Base-by-base conservation (phyloP, 2,888 invertebrate genomes). In the Diplolepis rosae region DNA sequence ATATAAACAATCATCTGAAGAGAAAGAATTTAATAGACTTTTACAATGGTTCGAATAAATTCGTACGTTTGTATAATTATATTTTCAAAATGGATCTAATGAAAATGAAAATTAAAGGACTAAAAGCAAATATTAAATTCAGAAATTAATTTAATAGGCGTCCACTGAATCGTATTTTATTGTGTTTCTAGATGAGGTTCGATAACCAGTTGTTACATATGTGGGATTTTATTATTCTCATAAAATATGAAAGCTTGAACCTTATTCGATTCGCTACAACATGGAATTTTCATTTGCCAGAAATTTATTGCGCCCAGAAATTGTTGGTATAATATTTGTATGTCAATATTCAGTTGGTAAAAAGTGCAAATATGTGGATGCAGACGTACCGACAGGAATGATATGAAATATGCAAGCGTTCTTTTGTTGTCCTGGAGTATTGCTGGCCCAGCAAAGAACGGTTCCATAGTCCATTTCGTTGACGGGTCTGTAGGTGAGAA, bases 401-500 rank as follows among this genome's bases (percentile, higher is more conserved):
- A 95, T 91, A 77, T 93, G 93, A 88, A 93, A 95, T 69, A 93
- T 91, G 87, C 95, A 95, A 0, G 95, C 93, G 78, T 93, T 93
- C 72, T 90, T 89, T 85, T 95, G 95, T 75, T 92, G 92, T 0
- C 95, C 95, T 0, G 93, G 94, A 0, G 91, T 89, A 86, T 95
- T 95, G 65, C 91, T 92, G 1, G 94, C 95, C 90, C 93, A 92
- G 86, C 95, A 95, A 72, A 94, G 91, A 13, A 95, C 90, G 0
- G 93, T 93, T 3, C 95, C 95, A 82, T 95, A 95, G 87, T 95
- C 95, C 81, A 92, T 90, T 83, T 95, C 95, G 4, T 92, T 91
- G 56, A 93, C 92, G 11, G 96, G 96, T 4, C 93, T 94, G 88
- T 95, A 96, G 7, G 93, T 93, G 66, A 96, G 90, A 6, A 94